These are phyloP conservation scores for Coregonus clupeaformis DNA, from an alignment of 2,113 vertebrate species.

Conservation along the genomic window DNA sequence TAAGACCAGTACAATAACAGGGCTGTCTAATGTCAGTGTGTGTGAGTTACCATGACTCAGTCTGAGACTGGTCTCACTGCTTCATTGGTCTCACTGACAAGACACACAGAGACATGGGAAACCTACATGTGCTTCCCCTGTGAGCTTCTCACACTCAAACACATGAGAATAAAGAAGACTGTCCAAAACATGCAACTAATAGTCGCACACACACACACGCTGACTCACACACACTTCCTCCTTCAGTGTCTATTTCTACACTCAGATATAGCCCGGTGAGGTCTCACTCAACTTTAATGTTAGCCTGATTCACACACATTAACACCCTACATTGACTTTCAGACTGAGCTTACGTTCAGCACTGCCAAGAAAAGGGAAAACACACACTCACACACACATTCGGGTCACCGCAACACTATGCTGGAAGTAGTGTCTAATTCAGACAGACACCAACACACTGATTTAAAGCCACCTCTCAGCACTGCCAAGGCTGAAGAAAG, in stretches of 20 bases:
- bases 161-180: background rate
- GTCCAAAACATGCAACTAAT: background rate
- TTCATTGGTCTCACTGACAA: background rate
- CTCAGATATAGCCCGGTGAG: background rate
- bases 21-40: background rate
- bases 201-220: background rate
- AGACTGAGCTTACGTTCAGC: background rate
- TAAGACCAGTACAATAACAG: background rate
- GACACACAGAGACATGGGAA: too few species aligned
- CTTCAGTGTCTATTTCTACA: background rate
- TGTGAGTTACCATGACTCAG: background rate
- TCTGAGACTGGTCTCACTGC: background rate
- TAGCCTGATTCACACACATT: constrained; percentile 7
- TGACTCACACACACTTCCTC: background rate
- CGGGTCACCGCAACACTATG: background rate
- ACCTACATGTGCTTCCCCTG: constrained; percentile 2
- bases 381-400: background rate
- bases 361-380: background rate
- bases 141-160: background rate
- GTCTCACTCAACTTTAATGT: background rate
- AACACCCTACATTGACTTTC: constrained; percentile 2
- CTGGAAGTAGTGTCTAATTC: too few species aligned
- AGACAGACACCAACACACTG: background rate
- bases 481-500: constrained; percentile 45
- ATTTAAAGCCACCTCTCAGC: constrained; percentile 11